A percentile compares a stretch with the other conserved stretches of the same genome.
Evolutionary conservation across 1,140 invertebrate genomes (phyloP).

Genomic region (Globodera rostochiensis): DNA sequence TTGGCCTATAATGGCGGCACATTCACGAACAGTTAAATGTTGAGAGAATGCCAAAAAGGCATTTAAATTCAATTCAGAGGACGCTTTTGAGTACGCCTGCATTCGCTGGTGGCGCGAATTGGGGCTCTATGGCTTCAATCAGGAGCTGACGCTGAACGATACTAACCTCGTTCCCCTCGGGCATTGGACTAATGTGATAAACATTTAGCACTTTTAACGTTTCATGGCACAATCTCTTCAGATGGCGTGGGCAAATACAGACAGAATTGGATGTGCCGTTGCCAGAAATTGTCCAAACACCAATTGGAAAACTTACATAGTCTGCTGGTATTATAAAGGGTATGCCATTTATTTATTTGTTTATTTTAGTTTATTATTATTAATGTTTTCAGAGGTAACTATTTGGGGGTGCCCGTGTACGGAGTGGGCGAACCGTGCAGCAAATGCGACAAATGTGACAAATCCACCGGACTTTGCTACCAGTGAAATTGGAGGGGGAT

Average conservation of each 20-base stretch:
- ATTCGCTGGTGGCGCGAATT: conserved; percentile 13
- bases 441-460: background rate
- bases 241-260: background rate
- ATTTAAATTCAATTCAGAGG: background rate
- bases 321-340: background rate
- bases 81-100: conserved; percentile 5
- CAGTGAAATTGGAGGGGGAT: background rate
- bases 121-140: background rate
- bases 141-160: background rate
- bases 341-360: background rate
- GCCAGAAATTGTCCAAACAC: background rate
- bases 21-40: background rate
- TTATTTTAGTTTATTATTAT: background rate
- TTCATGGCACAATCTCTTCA: background rate
- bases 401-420: background rate
- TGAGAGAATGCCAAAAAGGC: too few species aligned
- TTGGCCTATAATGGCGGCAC: background rate
- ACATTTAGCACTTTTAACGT: too few species aligned
- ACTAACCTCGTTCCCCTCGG: background rate
- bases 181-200: background rate
- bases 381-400: background rate
- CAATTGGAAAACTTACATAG: conserved; percentile 21
- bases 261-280: conserved; percentile 13
- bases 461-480: background rate
- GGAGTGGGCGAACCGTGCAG: background rate